phyloP scores from a whole-genome alignment of 2,797 vertebrate genomes.

The Momotus momota region DNA sequence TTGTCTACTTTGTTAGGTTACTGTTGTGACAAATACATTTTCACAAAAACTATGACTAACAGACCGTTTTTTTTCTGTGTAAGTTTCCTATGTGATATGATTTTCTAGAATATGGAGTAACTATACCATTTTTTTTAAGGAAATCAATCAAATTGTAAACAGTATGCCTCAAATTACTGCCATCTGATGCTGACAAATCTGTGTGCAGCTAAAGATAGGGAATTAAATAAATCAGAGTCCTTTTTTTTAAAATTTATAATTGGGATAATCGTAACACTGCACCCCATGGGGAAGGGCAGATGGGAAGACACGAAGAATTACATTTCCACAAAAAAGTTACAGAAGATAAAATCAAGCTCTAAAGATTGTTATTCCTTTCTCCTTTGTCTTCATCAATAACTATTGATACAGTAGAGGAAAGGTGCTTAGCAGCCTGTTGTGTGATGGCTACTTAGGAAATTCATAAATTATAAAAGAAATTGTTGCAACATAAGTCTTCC shows the following conservation, averaged over 20 bases:
- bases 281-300: not conserved
- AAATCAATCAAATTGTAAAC: not conserved
- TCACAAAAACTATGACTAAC: slow-evolving; percentile 39
- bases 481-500: slow-evolving; percentile 45
- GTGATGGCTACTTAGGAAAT: slow-evolving; percentile 54
- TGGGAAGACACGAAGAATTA: not conserved
- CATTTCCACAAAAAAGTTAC: not conserved
- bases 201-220: not conserved
- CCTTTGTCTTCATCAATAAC: slow-evolving; percentile 16
- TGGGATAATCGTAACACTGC: not conserved
- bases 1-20: slow-evolving; percentile 40
- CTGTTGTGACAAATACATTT: slow-evolving; percentile 32
- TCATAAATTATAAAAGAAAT: slow-evolving; percentile 65
- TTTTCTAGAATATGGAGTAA: not conserved
- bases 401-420: slow-evolving; percentile 59
- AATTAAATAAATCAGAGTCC: not conserved
- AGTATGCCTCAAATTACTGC: not conserved
- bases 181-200: not conserved
- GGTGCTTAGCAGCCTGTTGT: slow-evolving; percentile 13
- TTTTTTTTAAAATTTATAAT: not conserved
- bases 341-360: not conserved
- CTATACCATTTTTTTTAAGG: not conserved
- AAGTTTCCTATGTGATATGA: not conserved
- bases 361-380: not conserved
- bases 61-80: not conserved